A percentile compares a stretch with the other conserved stretches of the same genome.
phyloP scores from a whole-genome alignment of 2,113 vertebrate species.

The Montifringilla adamsi region DNA sequence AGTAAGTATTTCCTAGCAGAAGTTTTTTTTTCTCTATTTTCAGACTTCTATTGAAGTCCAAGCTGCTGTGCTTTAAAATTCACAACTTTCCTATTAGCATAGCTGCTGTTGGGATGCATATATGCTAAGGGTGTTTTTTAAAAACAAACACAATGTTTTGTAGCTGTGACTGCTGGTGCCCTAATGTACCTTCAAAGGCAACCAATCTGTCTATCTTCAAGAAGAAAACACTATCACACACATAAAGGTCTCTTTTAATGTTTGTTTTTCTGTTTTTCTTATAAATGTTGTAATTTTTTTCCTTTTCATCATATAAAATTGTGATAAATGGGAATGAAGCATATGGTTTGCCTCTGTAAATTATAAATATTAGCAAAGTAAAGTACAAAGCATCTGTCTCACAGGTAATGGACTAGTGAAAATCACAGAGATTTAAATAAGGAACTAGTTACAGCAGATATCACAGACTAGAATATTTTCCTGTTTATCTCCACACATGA shows the following conservation, averaged over 20 bases:
- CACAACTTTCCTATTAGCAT: neutral
- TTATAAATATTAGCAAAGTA: neutral
- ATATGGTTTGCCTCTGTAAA: neutral
- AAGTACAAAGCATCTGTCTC: neutral
- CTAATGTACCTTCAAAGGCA: constrained; percentile 39
- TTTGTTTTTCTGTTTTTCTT: neutral
- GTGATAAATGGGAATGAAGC: neutral
- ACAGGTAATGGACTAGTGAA: neutral
- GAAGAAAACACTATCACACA: neutral
- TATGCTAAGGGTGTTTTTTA: neutral
- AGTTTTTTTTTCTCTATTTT: neutral
- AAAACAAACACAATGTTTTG: neutral
- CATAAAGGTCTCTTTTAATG: neutral
- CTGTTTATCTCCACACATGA: neutral
- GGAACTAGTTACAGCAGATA: neutral
- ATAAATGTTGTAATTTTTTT: neutral
- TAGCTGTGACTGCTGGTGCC: neutral
- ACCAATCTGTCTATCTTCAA: neutral
- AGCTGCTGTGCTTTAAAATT: neutral
- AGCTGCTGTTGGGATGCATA: neutral
- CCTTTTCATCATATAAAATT: neutral
- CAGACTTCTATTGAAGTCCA: neutral
- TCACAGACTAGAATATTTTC: neutral
- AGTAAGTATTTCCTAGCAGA: neutral
- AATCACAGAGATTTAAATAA: neutral